A percentile compares a stretch with the other conserved stretches of the same genome.
phyloP scores from a whole-genome alignment of 2,113 vertebrate genomes.

The Pontoporia blainvillei region DNA sequence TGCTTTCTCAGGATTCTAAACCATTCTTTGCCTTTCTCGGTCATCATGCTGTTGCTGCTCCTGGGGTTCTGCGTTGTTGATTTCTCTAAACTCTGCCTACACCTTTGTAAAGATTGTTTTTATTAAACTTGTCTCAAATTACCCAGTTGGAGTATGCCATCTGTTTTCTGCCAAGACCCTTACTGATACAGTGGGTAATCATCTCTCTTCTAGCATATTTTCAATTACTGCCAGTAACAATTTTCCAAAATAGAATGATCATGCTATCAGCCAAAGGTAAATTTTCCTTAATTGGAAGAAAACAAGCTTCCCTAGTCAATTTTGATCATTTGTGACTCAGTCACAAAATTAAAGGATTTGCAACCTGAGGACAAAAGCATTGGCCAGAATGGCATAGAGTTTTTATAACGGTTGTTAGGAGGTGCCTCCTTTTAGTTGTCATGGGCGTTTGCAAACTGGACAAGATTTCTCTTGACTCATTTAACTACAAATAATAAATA shows the following conservation, averaged over 20 bases:
- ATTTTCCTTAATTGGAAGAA: conserved; percentile 41
- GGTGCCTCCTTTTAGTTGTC: background rate
- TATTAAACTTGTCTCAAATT: conserved; percentile 44
- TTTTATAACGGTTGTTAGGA: background rate
- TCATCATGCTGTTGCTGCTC: background rate
- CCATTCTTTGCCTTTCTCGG: background rate
- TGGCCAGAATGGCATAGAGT: background rate
- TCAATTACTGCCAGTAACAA: background rate
- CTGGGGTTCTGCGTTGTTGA: background rate
- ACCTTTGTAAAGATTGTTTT: conserved; percentile 12
- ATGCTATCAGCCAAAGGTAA: conserved; percentile 45
- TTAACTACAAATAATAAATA: background rate
- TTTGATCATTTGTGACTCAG: background rate
- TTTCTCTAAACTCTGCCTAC: conserved; percentile 9
- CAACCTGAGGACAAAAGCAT: background rate
- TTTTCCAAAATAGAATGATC: conserved; percentile 48
- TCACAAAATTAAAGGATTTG: background rate
- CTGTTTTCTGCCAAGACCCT: conserved; percentile 62
- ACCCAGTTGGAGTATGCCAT: conserved; percentile 16
- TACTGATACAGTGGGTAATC: conserved; percentile 37
- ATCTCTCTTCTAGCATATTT: conserved; percentile 17
- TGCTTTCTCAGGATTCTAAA: background rate
- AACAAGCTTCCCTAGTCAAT: background rate
- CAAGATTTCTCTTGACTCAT: background rate
- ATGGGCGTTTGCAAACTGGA: background rate